Conservation (phyloP, 2,888 invertebrate genomes). For the Lymantria dispar region DNA sequence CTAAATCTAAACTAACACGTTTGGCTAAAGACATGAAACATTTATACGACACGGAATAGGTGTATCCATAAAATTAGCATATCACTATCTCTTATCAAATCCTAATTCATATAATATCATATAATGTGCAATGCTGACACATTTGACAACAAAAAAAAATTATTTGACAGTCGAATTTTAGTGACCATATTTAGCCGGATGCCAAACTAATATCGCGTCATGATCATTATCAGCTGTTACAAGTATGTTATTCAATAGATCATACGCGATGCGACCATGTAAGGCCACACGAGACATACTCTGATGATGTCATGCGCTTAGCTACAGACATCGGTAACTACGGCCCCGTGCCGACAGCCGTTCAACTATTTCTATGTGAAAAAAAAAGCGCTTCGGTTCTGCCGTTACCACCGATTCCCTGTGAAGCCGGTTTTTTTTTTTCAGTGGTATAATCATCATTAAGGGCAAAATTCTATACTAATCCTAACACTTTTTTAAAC, state of each 20-base stretch:
- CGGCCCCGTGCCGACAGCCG: conserved; percentile 41
- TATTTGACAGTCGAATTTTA: conserved; percentile 34
- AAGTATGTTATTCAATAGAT: conserved; percentile 61
- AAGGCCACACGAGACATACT: conserved; percentile 66
- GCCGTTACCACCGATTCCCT: neutral
- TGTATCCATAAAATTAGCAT: too few species aligned
- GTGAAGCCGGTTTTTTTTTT: neutral
- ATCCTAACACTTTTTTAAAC: too few species aligned
- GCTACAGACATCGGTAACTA: conserved; percentile 36
- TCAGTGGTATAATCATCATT: neutral
- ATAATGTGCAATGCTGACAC: conserved; percentile 33
- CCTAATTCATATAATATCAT: neutral
- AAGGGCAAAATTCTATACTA: conserved; percentile 1
- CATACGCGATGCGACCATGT: conserved; percentile 73
- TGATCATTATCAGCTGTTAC: conserved; percentile 66
- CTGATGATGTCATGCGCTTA: conserved; percentile 72
- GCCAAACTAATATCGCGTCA: conserved; percentile 54
- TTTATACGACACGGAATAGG: too few species aligned
- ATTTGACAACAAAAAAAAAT: conserved; percentile 20
- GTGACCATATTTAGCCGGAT: conserved; percentile 53
- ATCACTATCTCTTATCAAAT: too few species aligned
- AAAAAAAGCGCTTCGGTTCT: conserved; percentile 5
- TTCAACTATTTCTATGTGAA: conserved; percentile 20
- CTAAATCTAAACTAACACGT: too few species aligned
- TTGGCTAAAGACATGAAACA: too few species aligned